These are phyloP conservation scores for Acipenser oxyrinchus DNA, from an alignment of 2,797 vertebrate genomes.

Conservation along the genomic window DNA sequence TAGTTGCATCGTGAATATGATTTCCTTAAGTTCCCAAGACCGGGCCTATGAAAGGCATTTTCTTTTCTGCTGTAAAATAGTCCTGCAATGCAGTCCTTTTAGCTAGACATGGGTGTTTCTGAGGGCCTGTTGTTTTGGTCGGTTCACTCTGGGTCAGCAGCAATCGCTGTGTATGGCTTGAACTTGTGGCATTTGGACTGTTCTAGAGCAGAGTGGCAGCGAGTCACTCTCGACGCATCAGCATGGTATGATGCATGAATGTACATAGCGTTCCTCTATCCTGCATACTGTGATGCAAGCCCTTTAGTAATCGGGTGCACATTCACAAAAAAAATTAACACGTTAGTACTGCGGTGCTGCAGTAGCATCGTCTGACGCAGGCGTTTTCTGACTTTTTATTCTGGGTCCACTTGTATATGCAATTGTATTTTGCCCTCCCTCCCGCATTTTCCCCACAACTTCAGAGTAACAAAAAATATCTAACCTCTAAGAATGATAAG, in stretches of 20 bases:
- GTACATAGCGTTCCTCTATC: neutral
- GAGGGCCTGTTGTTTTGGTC: constrained; percentile 6
- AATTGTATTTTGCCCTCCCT: too few species aligned
- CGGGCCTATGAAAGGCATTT: constrained; percentile 21
- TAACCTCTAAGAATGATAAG: too few species aligned
- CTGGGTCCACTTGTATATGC: too few species aligned
- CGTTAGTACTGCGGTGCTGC: too few species aligned
- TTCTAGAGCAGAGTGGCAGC: neutral
- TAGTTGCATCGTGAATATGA: constrained; percentile 16
- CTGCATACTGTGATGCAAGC: neutral
- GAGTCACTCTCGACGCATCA: neutral
- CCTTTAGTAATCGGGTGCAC: neutral
- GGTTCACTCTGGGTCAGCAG: constrained; percentile 15
- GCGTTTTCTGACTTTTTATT: too few species aligned
- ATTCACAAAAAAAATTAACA: neutral
- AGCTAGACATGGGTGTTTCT: constrained; percentile 11
- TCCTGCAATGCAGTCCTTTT: constrained; percentile 19
- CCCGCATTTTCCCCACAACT: too few species aligned
- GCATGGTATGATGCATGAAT: constrained; percentile 5
- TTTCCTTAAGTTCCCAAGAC: constrained; percentile 18
- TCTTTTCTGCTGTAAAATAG: constrained; percentile 21
- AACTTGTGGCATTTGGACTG: constrained; percentile 12
- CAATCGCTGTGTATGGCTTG: constrained; percentile 3
- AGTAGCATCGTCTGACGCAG: too few species aligned
- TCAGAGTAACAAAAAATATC: too few species aligned